Evolutionary conservation across 2,888 invertebrate species (phyloP), one percentile per base, ranked within the genome.

Genomic region (Synergus japonicus): DNA sequence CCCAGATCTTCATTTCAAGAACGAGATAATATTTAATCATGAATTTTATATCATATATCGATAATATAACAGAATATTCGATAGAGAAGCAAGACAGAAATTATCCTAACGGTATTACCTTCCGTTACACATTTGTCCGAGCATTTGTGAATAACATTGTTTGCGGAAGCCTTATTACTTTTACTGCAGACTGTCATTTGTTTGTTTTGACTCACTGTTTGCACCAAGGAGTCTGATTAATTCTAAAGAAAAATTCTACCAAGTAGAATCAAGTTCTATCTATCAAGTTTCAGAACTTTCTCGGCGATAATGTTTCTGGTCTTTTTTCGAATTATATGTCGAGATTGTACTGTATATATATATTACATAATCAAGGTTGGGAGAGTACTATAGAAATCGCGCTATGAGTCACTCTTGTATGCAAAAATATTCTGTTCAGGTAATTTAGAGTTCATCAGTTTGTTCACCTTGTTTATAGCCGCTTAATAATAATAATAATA

Each of bases 351-450:
- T 66, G 66, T 29, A 29, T 29, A 29, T 22, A 22, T 29, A 29
- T 29, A 29, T 66, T 44, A 10, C 43, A 43, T 66, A 66, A 66
- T 43, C 8, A 12, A 66, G 18, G 44, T 67, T 67, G 22, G n/a
- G 18, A 44, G n/a, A 67, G n/a, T 67, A 43, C 65, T 41, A 43
- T 44, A n/a, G 44, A 67, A 67, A 15, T 67, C 18, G n/a, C n/a
- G 22, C 13, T 67, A 15, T 44, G 44, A 13, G 67, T 29, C 29
- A 67, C 18, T 67, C 12, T 12, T 22, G 18, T 67, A 67, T 46
- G 67, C 22, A 67, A 67, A 67, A 67, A 46, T 67, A 67, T 67
- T 67, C 46, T 22, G 12, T 44, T 46, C 29, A 22, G 46, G 67
- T 29, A 63, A 4, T 13, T 63, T 63, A 67, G 67, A 67, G 67